These are phyloP conservation scores for Protomyctophum bolini DNA, from an alignment of 2,113 vertebrate species.

Conservation along the genomic window DNA sequence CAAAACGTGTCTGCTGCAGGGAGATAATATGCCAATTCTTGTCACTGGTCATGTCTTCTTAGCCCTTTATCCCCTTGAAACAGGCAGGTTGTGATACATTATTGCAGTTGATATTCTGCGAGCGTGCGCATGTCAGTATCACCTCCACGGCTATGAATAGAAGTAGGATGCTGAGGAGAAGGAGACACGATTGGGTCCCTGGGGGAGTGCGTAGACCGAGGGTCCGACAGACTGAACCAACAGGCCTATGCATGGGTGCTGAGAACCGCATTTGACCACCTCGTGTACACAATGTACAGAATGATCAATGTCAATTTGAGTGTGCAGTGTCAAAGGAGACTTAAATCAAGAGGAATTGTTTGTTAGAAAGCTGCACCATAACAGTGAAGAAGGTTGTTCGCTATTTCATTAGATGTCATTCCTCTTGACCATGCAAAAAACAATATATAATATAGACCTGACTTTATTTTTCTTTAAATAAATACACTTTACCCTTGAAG, in stretches of 20 bases:
- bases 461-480: no score
- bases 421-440: background rate
- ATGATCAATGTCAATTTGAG: background rate
- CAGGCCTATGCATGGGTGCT: no score
- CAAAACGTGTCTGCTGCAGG: slow-evolving; percentile 38
- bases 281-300: background rate
- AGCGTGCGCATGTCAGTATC: slow-evolving; percentile 53
- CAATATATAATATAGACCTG: no score
- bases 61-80: slow-evolving; percentile 43
- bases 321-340: background rate
- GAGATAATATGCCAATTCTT: slow-evolving; percentile 55
- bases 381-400: background rate
- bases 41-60: slow-evolving; percentile 26
- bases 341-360: background rate
- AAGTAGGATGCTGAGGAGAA: slow-evolving; percentile 13
- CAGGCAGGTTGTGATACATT: slow-evolving; percentile 22
- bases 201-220: no score
- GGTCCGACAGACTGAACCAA: no score
- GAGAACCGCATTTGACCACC: background rate
- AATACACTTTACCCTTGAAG: no score
- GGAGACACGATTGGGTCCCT: no score
- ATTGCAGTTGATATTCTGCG: slow-evolving; percentile 40
- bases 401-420: background rate
- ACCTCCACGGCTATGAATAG: slow-evolving; percentile 61
- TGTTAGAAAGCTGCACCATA: no score